phyloP scores from a whole-genome alignment of 1,140 invertebrate species.

The Formica selysi region DNA sequence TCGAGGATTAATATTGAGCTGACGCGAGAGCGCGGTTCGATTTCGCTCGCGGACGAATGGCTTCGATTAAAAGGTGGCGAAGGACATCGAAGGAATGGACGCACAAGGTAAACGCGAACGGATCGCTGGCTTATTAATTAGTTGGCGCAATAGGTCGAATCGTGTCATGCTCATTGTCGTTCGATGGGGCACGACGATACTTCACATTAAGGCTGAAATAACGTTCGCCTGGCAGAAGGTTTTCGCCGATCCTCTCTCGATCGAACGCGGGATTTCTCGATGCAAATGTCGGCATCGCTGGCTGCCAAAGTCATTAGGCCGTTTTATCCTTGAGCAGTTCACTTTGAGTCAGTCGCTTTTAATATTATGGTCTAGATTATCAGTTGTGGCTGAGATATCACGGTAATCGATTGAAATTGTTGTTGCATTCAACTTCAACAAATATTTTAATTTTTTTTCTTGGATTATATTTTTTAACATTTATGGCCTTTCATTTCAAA shows the following conservation, averaged over 20 bases:
- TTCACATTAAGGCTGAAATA: slow-evolving; percentile 55
- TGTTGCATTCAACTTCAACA: slow-evolving; percentile 5
- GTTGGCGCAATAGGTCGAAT: slow-evolving; percentile 74
- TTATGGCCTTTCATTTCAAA: background rate
- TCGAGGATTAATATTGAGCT: slow-evolving; percentile 65
- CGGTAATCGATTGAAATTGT: slow-evolving; percentile 10
- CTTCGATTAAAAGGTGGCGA: slow-evolving; percentile 35
- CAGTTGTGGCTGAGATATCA: slow-evolving; percentile 23
- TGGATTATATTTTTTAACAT: background rate
- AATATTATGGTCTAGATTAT: slow-evolving; percentile 26
- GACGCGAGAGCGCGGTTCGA: background rate
- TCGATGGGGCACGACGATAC: slow-evolving; percentile 51
- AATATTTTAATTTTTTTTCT: slow-evolving; percentile 22
- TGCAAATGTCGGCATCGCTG: slow-evolving; percentile 49
- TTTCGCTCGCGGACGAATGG: background rate
- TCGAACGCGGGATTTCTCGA: background rate
- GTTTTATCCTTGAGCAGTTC: slow-evolving; percentile 46
- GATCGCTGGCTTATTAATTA: slow-evolving; percentile 65
- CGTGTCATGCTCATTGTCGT: slow-evolving; percentile 68
- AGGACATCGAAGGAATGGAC: background rate
- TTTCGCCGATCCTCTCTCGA: slow-evolving; percentile 33
- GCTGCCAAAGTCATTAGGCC: slow-evolving; percentile 43
- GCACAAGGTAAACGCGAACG: slow-evolving; percentile 48
- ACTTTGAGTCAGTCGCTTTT: slow-evolving; percentile 17
- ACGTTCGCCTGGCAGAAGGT: slow-evolving; percentile 29